Percentiles rank a stretch among this genome's conserved stretches.
These are phyloP conservation scores for Ginglymostoma cirratum DNA, from an alignment of 2,113 vertebrate genomes.

Conservation along the genomic window DNA sequence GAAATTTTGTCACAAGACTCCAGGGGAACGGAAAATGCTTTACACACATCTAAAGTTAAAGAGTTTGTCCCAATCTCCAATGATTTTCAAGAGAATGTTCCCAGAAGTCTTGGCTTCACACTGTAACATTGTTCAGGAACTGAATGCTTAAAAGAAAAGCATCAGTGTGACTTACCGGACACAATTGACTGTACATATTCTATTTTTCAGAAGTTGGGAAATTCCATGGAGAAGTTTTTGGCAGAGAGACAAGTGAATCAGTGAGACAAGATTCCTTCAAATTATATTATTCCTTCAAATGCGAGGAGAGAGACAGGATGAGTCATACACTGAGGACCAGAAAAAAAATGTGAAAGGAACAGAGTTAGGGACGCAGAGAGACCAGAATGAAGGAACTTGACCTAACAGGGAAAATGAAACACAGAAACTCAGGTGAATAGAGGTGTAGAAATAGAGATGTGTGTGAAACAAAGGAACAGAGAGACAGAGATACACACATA, in stretches of 20 bases:
- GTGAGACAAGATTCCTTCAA: not conserved
- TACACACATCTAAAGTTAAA: not conserved
- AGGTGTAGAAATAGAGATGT: not conserved
- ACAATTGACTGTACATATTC: accelerated
- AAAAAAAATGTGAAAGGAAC: not conserved
- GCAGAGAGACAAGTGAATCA: not conserved
- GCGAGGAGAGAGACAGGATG: not conserved
- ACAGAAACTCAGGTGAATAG: not conserved
- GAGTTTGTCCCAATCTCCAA: not conserved
- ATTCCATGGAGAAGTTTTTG: not conserved
- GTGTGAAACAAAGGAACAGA: not conserved
- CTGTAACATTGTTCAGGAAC: not conserved
- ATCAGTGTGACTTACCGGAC: not conserved
- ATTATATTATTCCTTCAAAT: not conserved
- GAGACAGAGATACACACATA: not conserved
- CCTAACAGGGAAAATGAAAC: not conserved
- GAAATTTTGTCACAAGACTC: not conserved
- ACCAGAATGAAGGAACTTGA: not conserved
- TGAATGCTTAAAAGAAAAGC: not conserved
- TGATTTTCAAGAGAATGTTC: not conserved
- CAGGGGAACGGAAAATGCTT: not conserved
- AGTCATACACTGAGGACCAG: not conserved
- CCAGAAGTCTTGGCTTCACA: not conserved
- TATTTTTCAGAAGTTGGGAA: not conserved
- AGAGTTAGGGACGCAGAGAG: not conserved